phyloP scores from a whole-genome alignment of 2,113 vertebrate genomes.

The Chaetops frenatus region DNA sequence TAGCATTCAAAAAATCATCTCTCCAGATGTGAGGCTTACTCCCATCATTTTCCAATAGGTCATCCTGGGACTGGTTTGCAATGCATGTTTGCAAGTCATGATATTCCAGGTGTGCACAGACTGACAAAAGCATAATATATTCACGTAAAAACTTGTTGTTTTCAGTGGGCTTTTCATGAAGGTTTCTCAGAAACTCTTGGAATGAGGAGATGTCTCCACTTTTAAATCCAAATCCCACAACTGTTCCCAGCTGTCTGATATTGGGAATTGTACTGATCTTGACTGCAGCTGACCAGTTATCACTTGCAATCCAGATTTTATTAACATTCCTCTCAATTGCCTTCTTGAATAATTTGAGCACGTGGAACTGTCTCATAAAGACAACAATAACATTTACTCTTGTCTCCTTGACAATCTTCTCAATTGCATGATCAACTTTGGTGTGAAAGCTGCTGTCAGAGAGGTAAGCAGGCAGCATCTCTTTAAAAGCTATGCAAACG shows the following conservation, averaged over 20 bases:
- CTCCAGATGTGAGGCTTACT: constrained; percentile 35
- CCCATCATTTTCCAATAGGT: not conserved
- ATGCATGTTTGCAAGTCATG: constrained; percentile 69
- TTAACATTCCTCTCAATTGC: constrained; percentile 65
- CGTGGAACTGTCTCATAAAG: constrained; percentile 77
- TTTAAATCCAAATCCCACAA: constrained; percentile 86
- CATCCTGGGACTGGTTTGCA: constrained; percentile 55
- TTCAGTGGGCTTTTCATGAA: constrained; percentile 29
- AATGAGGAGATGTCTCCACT: constrained; percentile 73
- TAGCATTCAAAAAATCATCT: constrained; percentile 66
- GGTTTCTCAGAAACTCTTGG: constrained; percentile 69
- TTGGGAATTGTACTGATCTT: constrained; percentile 65
- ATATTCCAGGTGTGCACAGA: constrained; percentile 43
- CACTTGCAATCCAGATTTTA: constrained; percentile 88
- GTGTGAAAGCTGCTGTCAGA: constrained; percentile 55
- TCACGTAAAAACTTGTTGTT: constrained; percentile 75
- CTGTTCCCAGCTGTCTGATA: constrained; percentile 73
- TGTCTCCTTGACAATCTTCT: constrained; percentile 72
- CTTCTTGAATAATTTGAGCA: constrained; percentile 72
- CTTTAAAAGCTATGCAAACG: constrained; percentile 85
- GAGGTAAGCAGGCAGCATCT: constrained; percentile 77
- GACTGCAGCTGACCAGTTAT: constrained; percentile 80
- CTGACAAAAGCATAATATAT: constrained; percentile 55
- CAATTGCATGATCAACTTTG: constrained; percentile 61
- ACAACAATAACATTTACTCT: constrained; percentile 82